These are phyloP conservation scores for Harpalus rufipes DNA, from an alignment of 2,888 invertebrate species.

Conservation along the genomic window DNA sequence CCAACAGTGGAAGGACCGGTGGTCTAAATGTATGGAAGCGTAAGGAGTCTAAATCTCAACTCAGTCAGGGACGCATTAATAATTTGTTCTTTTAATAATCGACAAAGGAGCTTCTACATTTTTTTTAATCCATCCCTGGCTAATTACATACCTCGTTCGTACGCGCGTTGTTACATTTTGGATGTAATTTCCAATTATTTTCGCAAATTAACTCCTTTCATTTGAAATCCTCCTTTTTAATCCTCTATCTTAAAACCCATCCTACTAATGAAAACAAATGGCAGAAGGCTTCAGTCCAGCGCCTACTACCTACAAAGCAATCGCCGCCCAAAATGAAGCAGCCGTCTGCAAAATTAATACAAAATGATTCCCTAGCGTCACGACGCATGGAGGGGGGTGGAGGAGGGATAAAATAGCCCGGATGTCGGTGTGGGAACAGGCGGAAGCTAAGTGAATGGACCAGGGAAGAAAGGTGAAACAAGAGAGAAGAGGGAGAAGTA, in stretches of 20 bases:
- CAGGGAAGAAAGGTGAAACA: neutral
- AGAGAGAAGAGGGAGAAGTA: too few relatives aligned
- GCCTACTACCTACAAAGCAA: conserved; percentile 26
- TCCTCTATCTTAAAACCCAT: neutral
- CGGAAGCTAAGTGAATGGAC: conserved; percentile 2
- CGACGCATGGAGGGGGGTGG: neutral
- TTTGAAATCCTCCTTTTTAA: neutral
- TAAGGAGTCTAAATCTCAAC: too few relatives aligned
- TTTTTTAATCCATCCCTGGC: neutral
- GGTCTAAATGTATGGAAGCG: too few relatives aligned
- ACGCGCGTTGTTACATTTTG: too few relatives aligned
- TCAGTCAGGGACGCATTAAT: too few relatives aligned
- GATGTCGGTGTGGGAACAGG: neutral
- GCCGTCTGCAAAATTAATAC: conserved; percentile 47
- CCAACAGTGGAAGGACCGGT: too few relatives aligned
- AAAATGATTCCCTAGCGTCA: conserved; percentile 33
- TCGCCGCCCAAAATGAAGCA: conserved; percentile 35
- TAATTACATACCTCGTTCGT: too few relatives aligned
- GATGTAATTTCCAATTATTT: neutral
- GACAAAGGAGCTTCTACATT: too few relatives aligned
- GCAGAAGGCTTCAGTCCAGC: neutral
- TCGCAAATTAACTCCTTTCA: neutral
- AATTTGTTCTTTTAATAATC: too few relatives aligned
- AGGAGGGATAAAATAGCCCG: neutral
- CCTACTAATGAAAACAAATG: conserved; percentile 44